Evolutionary conservation across 2,113 vertebrate genomes (phyloP), one percentile per base, ranked within the genome.

Genomic region (Corydoras maculifer): DNA sequence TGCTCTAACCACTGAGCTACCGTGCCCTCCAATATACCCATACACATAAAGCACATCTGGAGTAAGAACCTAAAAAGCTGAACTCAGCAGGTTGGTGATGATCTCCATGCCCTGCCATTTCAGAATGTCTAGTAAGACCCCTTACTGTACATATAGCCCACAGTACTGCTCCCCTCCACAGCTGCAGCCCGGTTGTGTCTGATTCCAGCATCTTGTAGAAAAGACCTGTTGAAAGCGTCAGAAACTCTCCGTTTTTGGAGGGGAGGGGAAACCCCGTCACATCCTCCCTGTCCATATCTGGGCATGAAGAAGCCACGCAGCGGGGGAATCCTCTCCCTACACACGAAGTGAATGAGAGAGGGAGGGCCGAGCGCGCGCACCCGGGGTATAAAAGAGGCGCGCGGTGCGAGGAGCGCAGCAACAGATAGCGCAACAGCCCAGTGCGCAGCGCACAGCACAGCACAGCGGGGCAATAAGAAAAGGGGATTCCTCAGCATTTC

Each of bases 311-410:
- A 95, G 94, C 87, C 90, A 91, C 88, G 88, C 91, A 86, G 91
- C 89, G 93, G 94, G 93, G 94, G 93, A 94, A 94, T 94, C 95
- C 94, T 77, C 91, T 96, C 92, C 94, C 82, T 93, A 93, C 94
- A 93, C 92, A 88, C 89, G 91, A 10, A 10, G 92, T 94, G 91
- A 92, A 91, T 91, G 92, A 91, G 89, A 91, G 92, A 91, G 92
- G 93, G 93, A 93, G 94, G 93, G 88, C 86, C 87, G 86, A 89
- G 86, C 84, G 87, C 85, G 83, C 88, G 79, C 81, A 88, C 88
- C 78, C 84, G 88, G 81, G 88, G 87, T 94, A 96, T 97, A 97
- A 90, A 95, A 94, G 87, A 83, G 83, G 81, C 81, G 78, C 85
- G 82, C 81, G 84, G 81, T 87, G 84, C 87, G 88, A 89, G 86